Base-by-base conservation (phyloP, 2,888 invertebrate genomes). In the Agonopterix heracliana region DNA sequence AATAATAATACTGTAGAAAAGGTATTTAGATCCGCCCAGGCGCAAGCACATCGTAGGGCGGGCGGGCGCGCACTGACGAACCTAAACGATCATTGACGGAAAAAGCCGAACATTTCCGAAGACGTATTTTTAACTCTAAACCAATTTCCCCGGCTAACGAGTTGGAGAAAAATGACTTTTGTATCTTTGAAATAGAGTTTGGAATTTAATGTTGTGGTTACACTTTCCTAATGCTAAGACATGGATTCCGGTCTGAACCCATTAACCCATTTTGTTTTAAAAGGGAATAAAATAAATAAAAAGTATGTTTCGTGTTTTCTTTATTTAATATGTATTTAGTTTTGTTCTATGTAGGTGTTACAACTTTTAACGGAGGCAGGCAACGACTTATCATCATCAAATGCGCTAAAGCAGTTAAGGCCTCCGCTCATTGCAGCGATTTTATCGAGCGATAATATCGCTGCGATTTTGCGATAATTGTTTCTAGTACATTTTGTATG, bases 61-160 rank as follows among this genome's bases (percentile, higher is more conserved):
- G 78, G 73, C 74, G 74, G 75, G 68, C 76, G 75, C 75, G 63
- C 56, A 78, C 82, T 78, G 76, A n/a, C 38, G 38, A 38, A 11
- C n/a, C 5, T 10, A 38, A 26, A 59, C 67, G 67, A 45, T 60
- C 50, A 56, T 54, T 57, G 34, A 47, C 50, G 66, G 65, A 66
- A 26, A 59, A 51, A 44, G 36, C 67, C 85, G 87, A 86, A 68
- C 53, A 55, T 57, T 66, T 68, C 78, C 82, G 82, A 83, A 67
- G 48, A 57, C 60, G 72, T 85, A 85, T 86, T 86, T 86, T 81
- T 87, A 87, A 81, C 80, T 74, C 64, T 66, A 69, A 71, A 73
- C 72, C 64, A 60, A 64, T 58, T 64, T 56, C 54, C 46, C 48
- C 44, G 41, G 40, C 26, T 26, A 26, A 26, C 36, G 2, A 12